A percentile compares a stretch with the other conserved stretches of the same genome.
These are phyloP conservation scores for Chaetodon trifascialis DNA, from an alignment of 2,113 vertebrate species.

Conservation along the genomic window DNA sequence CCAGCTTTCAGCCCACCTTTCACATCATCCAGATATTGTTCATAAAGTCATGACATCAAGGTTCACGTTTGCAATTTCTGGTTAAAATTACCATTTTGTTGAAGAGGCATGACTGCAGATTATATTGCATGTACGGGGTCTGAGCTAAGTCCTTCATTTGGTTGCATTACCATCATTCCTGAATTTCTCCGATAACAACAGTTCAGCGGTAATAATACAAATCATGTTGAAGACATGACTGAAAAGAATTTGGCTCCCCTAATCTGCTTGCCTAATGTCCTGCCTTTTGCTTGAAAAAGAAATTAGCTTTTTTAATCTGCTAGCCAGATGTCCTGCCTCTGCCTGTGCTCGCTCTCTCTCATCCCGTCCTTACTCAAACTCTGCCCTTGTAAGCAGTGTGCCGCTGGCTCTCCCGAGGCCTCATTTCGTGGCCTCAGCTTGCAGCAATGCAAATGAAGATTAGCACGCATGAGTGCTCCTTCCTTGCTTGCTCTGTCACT, in stretches of 20 bases:
- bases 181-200: background rate
- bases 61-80: background rate
- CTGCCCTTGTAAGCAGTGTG: conserved; percentile 53
- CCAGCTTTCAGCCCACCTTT: background rate
- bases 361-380: conserved; percentile 32
- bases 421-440: conserved; percentile 65
- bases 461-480: conserved; percentile 69
- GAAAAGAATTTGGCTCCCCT: background rate
- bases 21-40: background rate
- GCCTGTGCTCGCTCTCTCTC: background rate
- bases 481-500: conserved; percentile 50
- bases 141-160: background rate
- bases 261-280: background rate
- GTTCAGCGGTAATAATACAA: background rate
- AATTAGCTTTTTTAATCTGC: conserved; percentile 24
- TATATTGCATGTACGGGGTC: background rate
- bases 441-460: conserved; percentile 76
- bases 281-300: conserved; percentile 24
- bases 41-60: background rate
- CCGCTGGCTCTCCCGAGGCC: conserved; percentile 57
- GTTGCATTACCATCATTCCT: background rate
- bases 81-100: background rate
- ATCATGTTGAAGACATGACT: conserved; percentile 1
- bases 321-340: conserved; percentile 20
- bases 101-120: background rate